Base-by-base conservation (phyloP, 2,888 invertebrate species). In the Margaritifera margaritifera region DNA sequence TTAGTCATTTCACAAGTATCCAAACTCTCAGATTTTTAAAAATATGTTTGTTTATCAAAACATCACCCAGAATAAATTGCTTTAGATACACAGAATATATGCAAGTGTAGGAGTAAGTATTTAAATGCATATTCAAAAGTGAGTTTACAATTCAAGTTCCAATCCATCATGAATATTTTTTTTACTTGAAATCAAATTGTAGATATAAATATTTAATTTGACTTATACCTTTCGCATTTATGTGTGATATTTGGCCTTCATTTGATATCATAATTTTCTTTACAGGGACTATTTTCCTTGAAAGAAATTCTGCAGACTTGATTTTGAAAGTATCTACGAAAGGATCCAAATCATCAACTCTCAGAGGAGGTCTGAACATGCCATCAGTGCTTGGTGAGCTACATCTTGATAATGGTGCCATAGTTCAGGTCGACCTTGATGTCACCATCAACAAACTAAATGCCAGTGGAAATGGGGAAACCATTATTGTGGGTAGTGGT, bases 211-310 rank as follows among this genome's bases (percentile, higher is more conserved):
- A 42, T 42, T 15, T 15, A 3, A 42, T 42, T 3, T 42, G 42
- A 42, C 4, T 11, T 11, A 42, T 42, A 42, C 42, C 42, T 42
- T 15, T 42, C 15, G 11, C 15, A 15, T 42, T 42, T 15, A 42
- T 42, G 2, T 42, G 42, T 42, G 11, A 42, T 2, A 42, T 42
- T 42, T 42, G 15, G 20, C 19, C 19, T 42, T 66, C 19, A 25
- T 19, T 54, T 27, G 19, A 1, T 24, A 25, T 54, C 1, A 58
- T 31, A 61, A 62, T 58, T 60, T 51, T 31, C 52, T 61, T 54
- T 71, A 19, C 56, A 80, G 80, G 80, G 18, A 82, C 78, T 6
- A 60, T 78, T 18, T 79, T 71, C 63, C 57, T 80, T 8, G 62
- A 57, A 56, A 57, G n/a, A 63, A 50, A 31, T 25, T 19, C n/a